Base-by-base conservation (phyloP, 2,113 vertebrate species). In the Probosciger aterrimus region DNA sequence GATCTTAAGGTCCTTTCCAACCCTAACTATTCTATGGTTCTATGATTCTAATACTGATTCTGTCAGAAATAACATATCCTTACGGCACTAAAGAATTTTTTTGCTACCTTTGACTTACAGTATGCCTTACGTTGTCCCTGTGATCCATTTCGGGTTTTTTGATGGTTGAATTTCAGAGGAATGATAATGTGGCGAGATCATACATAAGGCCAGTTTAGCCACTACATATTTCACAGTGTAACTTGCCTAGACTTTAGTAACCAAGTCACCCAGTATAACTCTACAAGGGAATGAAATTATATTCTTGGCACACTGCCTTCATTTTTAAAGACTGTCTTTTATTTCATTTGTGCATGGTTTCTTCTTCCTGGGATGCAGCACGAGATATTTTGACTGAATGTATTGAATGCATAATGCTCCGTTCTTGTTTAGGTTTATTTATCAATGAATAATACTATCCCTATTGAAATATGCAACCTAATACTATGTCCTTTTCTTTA, bases 401-500 rank as follows among this genome's bases (percentile, higher is more conserved):
- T 73, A 49, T 86, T 90, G 70, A 41, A 88, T 93, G 88, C 35
- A 47, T 82, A 91, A 95, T 92, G 28, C 2, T 59, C 24, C 88
- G 16, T 27, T 83, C 24, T 49, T 76, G 15, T 75, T 93, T 85
- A 78, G 43, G 37, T 22, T 33, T 81, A 97, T 94, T 83, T 83
- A 96, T 96, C 33, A 67, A 77, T 53, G n/a, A 96, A 95, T 92
- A 35, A 96, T 52, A 19, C 28, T 46, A 47, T 39, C 8, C 3
- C 24, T 63, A 33, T 23, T 87, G 70, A 91, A 93, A 86, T 59
- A 92, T 18, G 12, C 4, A 74, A 5, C 6, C 9, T 50, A 70
- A 76, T 33, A 83, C 57, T 37, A 50, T 55, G 9, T 20, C 3
- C 1, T 76, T 53, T 86, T 75, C 1, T 79, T 87, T 65, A 65